Percentiles rank a stretch among this genome's conserved stretches.
Evolutionary conservation across 2,113 vertebrate genomes (phyloP).

Genomic region (Tragelaphus imberbis): DNA sequence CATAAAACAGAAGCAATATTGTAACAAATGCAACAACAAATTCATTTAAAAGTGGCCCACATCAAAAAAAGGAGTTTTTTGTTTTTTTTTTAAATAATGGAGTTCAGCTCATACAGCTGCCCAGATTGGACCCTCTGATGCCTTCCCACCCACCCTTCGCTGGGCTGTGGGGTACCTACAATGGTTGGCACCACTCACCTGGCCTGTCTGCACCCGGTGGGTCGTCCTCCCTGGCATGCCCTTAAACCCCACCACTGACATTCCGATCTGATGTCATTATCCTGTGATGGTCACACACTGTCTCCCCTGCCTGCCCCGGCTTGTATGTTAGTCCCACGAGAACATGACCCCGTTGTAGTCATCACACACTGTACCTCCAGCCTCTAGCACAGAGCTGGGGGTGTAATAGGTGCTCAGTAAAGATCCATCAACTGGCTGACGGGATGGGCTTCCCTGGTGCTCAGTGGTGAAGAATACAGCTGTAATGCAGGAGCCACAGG

Average conservation of each 20-base stretch:
- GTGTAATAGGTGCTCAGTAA: background rate
- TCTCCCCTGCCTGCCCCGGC: background rate
- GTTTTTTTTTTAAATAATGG: background rate
- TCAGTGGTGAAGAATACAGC: background rate
- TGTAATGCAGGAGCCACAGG: background rate
- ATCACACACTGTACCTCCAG: background rate
- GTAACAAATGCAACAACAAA: background rate
- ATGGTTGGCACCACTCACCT: background rate
- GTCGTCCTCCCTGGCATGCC: background rate
- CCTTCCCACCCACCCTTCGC: background rate
- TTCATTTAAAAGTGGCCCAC: background rate
- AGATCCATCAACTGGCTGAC: background rate
- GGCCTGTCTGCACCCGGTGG: background rate
- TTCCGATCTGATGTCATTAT: background rate
- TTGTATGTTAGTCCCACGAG: background rate
- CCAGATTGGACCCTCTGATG: background rate
- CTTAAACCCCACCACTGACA: background rate
- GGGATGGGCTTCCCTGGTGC: background rate
- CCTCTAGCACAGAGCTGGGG: background rate
- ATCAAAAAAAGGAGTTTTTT: background rate
- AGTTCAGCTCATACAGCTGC: background rate
- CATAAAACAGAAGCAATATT: background rate
- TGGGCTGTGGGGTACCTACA: fast-evolving
- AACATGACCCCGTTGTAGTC: background rate
- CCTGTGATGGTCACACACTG: too few species aligned